Conservation (phyloP, 2,888 invertebrate genomes). For the Strigamia crassipes region DNA sequence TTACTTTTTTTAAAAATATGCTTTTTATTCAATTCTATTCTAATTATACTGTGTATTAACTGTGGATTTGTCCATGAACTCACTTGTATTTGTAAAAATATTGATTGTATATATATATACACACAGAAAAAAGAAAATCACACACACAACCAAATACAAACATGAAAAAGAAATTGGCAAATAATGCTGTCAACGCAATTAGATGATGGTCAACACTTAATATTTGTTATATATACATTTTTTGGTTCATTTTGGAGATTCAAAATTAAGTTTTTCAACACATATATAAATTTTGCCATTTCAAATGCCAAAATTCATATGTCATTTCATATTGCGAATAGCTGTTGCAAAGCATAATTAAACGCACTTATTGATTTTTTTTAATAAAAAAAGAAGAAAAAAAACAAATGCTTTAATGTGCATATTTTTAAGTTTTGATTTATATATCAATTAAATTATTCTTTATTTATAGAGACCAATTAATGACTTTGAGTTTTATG, state of each 20-base stretch:
- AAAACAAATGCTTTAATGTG: neutral
- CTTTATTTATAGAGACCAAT: neutral
- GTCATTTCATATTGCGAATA: neutral
- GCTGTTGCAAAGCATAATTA: neutral
- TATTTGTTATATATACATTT: conserved; percentile 20
- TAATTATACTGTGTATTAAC: neutral
- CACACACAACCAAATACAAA: neutral
- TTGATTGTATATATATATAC: neutral
- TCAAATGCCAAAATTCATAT: neutral
- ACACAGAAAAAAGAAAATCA: neutral
- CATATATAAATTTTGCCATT: too few species aligned
- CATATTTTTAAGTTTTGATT: neutral
- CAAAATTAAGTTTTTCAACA: too few species aligned
- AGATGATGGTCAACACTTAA: neutral
- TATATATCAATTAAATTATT: neutral
- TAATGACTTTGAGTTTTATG: neutral
- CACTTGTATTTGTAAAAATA: conserved; percentile 29
- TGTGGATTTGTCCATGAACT: conserved; percentile 30
- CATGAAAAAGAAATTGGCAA: neutral
- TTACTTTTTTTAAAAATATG: neutral
- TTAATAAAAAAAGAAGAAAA: neutral
- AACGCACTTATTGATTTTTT: neutral
- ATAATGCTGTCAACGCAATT: neutral
- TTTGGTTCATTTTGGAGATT: neutral
- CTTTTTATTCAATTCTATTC: neutral